Evolutionary conservation across 2,797 vertebrate genomes (phyloP).

Genomic region (Cottoperca gobio): DNA sequence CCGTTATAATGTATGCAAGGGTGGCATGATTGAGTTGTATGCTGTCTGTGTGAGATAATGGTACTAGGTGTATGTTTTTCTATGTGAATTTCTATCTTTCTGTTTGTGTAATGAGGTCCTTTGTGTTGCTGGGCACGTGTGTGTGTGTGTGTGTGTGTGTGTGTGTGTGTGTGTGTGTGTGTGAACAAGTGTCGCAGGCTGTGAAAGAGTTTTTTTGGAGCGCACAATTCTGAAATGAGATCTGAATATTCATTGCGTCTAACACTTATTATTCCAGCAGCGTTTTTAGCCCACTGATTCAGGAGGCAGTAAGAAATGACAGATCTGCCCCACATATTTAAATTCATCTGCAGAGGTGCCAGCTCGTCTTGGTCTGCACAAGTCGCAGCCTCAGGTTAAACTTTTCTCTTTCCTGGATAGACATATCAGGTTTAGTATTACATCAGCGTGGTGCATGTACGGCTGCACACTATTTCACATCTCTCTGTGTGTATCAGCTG

Average conservation of each 20-base stretch:
- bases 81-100: constrained; percentile 54
- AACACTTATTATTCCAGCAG: constrained; percentile 64
- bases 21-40: constrained; percentile 36
- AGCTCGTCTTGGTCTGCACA: constrained; percentile 32
- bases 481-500: constrained; percentile 6
- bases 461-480: constrained; percentile 9
- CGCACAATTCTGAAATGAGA: constrained; percentile 61
- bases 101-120: constrained; percentile 60
- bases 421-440: constrained; percentile 27
- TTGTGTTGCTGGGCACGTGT: constrained; percentile 40
- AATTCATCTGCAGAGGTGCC: constrained; percentile 49
- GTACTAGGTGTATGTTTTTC: constrained; percentile 37
- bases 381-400: constrained; percentile 48
- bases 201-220: constrained; percentile 42
- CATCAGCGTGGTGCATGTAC: neutral
- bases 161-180: constrained; percentile 19
- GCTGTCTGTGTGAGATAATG: constrained; percentile 61
- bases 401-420: constrained; percentile 16
- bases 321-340: constrained; percentile 55
- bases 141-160: constrained; percentile 34
- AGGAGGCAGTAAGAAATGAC: constrained; percentile 59
- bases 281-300: constrained; percentile 48
- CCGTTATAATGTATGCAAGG: constrained; percentile 35
- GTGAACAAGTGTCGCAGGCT: constrained; percentile 18
- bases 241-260: constrained; percentile 74